Evolutionary conservation across 2,888 invertebrate species (phyloP), one percentile per base, ranked within the genome.

Genomic region (Drosophila infuscata): DNA sequence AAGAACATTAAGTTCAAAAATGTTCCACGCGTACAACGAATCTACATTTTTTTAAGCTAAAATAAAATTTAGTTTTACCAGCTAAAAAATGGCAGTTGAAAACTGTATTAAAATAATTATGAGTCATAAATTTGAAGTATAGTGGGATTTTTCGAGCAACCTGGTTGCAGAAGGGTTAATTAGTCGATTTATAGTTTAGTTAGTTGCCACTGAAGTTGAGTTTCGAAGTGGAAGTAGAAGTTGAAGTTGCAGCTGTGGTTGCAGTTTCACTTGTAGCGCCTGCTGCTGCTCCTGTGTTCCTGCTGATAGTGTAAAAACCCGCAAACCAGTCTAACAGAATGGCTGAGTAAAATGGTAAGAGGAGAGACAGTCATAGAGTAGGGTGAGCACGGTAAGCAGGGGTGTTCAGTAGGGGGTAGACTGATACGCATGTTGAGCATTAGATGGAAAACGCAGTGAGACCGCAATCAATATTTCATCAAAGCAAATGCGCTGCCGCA

Each of bases 391-490:
- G 56, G 38, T 2, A 20, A 32, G 32, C 1, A 20, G 29, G 11
- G 43, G 29, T 1, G 29, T 1, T 43, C 8, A 11, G 38, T 8
- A n/a, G n/a, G 25, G 53, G 36, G 46, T 36, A 60, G 67, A 46
- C 60, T 77, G 83, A 81, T 87, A 81, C 83, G 87, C 83, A 83
- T 78, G 78, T 67, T 78, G 81, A 86, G 75, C 81, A 72, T 83
- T 86, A 83, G 70, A 69, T 54, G 60, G 53, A 60, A 70, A 72
- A 60, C 73, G 68, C 73, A 73, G 58, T 46, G 61, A 76, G 56
- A 82, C 83, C 88, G 74, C 86, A 89, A 86, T 86, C 89, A 86
- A 86, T 89, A 81, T 89, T 86, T 86, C 77, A 86, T 89, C 88
- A 89, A 89, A 86, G 83, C 70, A 69, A 81, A 70, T 64, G 69